Evolutionary conservation across 2,113 vertebrate genomes (phyloP).

Genomic region (Calonectris borealis): DNA sequence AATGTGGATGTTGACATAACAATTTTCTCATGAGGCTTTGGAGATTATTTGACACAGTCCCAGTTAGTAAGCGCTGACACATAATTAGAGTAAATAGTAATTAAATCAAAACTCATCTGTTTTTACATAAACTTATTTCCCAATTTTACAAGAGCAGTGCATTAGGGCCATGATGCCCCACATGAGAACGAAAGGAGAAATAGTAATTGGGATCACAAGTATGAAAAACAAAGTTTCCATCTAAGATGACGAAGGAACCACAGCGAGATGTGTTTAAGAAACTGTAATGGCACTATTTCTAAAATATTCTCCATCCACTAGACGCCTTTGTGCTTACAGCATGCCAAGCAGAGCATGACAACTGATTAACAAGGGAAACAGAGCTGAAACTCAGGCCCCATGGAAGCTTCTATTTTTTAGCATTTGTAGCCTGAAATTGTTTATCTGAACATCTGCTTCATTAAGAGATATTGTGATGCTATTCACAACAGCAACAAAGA

Average conservation of each 20-base stretch:
- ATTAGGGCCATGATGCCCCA: background rate
- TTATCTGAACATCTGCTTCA: conserved; percentile 63
- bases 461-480: conserved; percentile 40
- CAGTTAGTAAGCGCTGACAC: background rate
- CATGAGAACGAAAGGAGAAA: background rate
- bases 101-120: background rate
- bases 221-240: background rate
- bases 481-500: conserved; percentile 47
- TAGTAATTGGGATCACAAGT: background rate
- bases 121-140: background rate
- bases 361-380: background rate
- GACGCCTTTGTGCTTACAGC: background rate
- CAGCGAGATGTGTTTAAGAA: background rate
- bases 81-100: background rate
- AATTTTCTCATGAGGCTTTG: background rate
- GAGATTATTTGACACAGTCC: background rate
- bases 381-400: background rate
- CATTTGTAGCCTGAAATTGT: background rate
- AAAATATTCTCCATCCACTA: background rate
- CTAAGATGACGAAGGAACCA: background rate
- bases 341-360: background rate
- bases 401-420: conserved; percentile 14
- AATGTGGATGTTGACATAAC: background rate
- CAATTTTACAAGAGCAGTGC: background rate
- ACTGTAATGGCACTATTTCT: background rate